These are phyloP conservation scores for Bufotes viridis DNA, from an alignment of 2,797 vertebrate genomes.

Conservation along the genomic window DNA sequence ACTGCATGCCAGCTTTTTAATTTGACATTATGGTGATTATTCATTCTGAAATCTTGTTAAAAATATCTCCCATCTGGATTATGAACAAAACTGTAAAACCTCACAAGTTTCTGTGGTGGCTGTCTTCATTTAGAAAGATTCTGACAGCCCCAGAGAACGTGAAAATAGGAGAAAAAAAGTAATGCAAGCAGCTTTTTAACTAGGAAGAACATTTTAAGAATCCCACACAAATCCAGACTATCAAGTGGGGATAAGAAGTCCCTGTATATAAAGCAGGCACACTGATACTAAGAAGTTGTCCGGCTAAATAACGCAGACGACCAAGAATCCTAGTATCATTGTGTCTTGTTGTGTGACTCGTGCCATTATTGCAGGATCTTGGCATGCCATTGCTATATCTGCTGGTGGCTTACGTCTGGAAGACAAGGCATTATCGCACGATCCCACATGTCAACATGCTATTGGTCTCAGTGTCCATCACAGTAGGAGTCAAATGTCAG, in stretches of 20 bases:
- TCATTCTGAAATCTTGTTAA: slow-evolving; percentile 57
- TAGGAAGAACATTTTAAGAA: slow-evolving; percentile 7
- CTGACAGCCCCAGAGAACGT: slow-evolving; percentile 45
- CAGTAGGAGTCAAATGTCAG: too few relatives aligned
- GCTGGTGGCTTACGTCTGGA: too few relatives aligned
- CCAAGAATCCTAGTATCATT: not conserved
- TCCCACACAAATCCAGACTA: not conserved
- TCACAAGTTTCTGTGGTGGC: slow-evolving; percentile 50
- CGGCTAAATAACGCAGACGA: not conserved
- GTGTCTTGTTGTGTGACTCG: too few relatives aligned
- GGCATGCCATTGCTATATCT: too few relatives aligned
- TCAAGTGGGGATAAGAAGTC: not conserved
- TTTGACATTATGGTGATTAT: slow-evolving; percentile 55
- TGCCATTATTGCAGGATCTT: too few relatives aligned
- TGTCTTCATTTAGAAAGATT: slow-evolving; percentile 54
- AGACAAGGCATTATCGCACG: too few relatives aligned
- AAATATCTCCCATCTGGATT: slow-evolving; percentile 61
- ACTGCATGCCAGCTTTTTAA: slow-evolving; percentile 36
- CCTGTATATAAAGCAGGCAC: not conserved
- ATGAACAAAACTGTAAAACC: slow-evolving; percentile 58
- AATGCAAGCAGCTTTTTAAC: slow-evolving; percentile 42
- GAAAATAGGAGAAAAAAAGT: slow-evolving; percentile 50
- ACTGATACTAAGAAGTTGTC: not conserved
- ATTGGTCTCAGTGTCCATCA: too few relatives aligned
- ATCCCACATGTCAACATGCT: too few relatives aligned